A percentile compares a stretch with the other conserved stretches of the same genome.
These are phyloP conservation scores for Stomatorhinus ivindoensis DNA, from an alignment of 2,113 vertebrate genomes.

Conservation along the genomic window DNA sequence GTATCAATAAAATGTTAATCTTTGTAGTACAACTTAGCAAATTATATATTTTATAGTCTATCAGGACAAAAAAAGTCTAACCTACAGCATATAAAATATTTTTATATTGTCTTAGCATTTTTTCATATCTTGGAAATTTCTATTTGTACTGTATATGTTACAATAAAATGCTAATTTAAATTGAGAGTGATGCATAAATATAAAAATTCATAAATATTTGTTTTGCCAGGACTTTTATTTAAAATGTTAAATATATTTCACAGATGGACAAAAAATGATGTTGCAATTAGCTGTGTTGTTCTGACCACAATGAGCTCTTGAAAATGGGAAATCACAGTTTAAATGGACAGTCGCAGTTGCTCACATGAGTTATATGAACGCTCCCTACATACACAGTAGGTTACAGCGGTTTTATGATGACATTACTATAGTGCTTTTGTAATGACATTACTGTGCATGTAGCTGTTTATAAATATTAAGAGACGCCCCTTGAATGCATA, in stretches of 20 bases:
- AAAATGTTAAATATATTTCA: not conserved
- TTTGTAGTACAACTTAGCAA: not conserved
- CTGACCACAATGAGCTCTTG: not conserved
- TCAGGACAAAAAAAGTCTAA: not conserved
- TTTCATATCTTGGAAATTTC: not conserved
- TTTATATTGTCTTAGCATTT: not conserved
- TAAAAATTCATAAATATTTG: not conserved
- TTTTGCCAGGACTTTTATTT: not conserved
- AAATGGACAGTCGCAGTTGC: not conserved
- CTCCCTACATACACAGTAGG: not conserved
- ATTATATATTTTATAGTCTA: not conserved
- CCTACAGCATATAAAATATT: not conserved
- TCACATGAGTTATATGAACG: not conserved
- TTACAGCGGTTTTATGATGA: not conserved
- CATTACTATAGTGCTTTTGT: not conserved
- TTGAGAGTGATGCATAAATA: not conserved
- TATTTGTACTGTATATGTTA: not conserved
- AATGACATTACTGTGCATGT: not conserved
- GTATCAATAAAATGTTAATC: not conserved
- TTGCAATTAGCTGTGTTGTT: not conserved
- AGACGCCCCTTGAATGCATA: not conserved
- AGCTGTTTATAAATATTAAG: not conserved
- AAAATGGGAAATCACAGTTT: not conserved
- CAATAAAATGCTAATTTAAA: not conserved
- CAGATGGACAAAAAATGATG: not conserved